Percentiles rank a stretch among this genome's conserved stretches.
These are phyloP conservation scores for Diplolepis rosae DNA, from an alignment of 2,888 invertebrate species.

Conservation along the genomic window DNA sequence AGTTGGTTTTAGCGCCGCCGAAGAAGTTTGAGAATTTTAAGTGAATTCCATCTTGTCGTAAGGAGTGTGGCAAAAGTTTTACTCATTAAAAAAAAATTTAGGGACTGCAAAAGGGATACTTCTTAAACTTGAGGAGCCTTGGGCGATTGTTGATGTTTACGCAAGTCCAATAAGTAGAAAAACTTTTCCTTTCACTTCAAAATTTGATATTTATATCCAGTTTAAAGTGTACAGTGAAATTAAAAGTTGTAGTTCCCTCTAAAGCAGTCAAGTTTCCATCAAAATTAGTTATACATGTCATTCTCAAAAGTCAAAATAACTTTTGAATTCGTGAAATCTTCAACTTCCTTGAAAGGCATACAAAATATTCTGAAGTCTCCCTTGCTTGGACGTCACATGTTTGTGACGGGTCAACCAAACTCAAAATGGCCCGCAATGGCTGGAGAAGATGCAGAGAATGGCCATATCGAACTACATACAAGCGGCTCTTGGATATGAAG, in stretches of 20 bases:
- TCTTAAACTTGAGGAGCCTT: not conserved
- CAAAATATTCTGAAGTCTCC: not conserved
- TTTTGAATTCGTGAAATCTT: not conserved
- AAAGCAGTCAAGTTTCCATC: not conserved
- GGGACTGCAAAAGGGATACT: not conserved
- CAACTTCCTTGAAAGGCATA: not conserved
- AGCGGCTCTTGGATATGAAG: constrained; percentile 34
- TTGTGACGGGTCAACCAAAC: not conserved
- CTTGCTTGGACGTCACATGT: not conserved
- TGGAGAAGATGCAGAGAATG: not conserved
- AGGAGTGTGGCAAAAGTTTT: not conserved
- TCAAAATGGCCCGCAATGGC: not conserved
- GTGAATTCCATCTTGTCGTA: not conserved
- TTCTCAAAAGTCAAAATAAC: constrained; percentile 46
- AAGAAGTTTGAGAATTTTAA: constrained; percentile 16
- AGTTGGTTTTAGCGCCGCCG: not conserved
- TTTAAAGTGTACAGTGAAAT: no score
- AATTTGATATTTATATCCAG: no score
- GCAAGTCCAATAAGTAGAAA: not conserved
- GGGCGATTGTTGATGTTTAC: not conserved
- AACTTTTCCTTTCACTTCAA: not conserved
- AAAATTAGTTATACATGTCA: not conserved
- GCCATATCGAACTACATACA: constrained; percentile 30
- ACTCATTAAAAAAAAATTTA: constrained; percentile 23
- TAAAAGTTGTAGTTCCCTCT: no score